Base-by-base conservation (phyloP, 2,888 invertebrate species). In the Hemithea aestivaria region DNA sequence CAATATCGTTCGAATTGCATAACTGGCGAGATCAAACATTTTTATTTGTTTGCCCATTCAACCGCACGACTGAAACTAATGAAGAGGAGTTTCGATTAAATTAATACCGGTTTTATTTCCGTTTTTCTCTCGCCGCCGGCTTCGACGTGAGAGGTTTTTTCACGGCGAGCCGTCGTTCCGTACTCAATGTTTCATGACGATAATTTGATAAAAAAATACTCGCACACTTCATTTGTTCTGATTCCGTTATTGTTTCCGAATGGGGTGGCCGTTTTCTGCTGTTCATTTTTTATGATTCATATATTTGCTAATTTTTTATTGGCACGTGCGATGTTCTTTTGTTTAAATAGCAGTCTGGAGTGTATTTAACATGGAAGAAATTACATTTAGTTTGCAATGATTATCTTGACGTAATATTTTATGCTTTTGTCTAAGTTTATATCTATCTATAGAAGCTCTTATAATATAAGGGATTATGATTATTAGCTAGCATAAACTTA, bases 1-100 rank as follows among this genome's bases (percentile, higher is more conserved):
- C 67, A 76, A 78, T 78, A 78, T 73, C 70, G 67, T 56, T 74
- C 64, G 66, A 62, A 71, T 70, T 72, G 74, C 73, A 77, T 75
- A 79, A 73, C 74, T 45, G 70, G 68, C 58, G 70, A 75, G 80
- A 83, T 84, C 82, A 82, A 82, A 80, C 77, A 81, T 80, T 82
- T 81, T 80, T 82, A 82, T 82, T 81, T 81, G 78, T 76, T 77
- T 83, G 76, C 73, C 68, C 77, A 76, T 63, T 78, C 76, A 73
- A 76, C 82, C 81, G 75, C 74, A 75, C 68, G 65, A 62, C 67
- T 78, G 77, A 69, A 81, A 81, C 81, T 83, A 84, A 83, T 84
- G 82, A 84, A 84, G 82, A 78, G 77, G 62, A 75, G 72, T 77
- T 76, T 81, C 76, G 71, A 81, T 83, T 79, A 78, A 83, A 78